Conservation (phyloP, 2,888 invertebrate genomes). For the Polia nebulosa region DNA sequence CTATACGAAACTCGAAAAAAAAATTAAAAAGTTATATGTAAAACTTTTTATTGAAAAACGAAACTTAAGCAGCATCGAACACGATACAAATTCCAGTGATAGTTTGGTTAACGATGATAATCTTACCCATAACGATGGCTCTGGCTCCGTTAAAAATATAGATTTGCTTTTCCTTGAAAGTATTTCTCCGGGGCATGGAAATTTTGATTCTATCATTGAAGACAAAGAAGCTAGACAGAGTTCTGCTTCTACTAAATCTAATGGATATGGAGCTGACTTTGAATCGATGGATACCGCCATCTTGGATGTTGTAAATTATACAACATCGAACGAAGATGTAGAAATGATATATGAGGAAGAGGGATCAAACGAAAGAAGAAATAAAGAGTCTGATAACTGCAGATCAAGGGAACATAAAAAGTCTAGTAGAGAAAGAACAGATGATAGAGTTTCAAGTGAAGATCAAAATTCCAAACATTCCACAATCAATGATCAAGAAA, state of each 20-base stretch:
- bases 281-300: slow-evolving; percentile 32
- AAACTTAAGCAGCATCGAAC: slow-evolving; percentile 28
- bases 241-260: slow-evolving; percentile 17
- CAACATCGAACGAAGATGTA: slow-evolving; percentile 8
- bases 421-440: background rate
- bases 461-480: background rate
- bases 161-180: background rate
- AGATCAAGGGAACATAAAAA: background rate
- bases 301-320: slow-evolving; percentile 27
- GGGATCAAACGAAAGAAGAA: background rate
- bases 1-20: slow-evolving; percentile 65
- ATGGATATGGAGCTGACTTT: slow-evolving; percentile 46
- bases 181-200: background rate
- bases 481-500: background rate
- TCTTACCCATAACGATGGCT: background rate
- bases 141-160: background rate
- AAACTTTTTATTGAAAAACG: slow-evolving; percentile 66
- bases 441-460: background rate
- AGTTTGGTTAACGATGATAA: slow-evolving; percentile 1
- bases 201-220: slow-evolving; percentile 3
- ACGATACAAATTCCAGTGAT: slow-evolving; percentile 1
- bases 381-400: background rate
- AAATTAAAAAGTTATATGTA: slow-evolving; percentile 65
- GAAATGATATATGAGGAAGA: background rate
- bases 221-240: background rate